phyloP scores from a whole-genome alignment of 92 coral and sea anemone genomes.

The Umimayanthus chanpuru region DNA sequence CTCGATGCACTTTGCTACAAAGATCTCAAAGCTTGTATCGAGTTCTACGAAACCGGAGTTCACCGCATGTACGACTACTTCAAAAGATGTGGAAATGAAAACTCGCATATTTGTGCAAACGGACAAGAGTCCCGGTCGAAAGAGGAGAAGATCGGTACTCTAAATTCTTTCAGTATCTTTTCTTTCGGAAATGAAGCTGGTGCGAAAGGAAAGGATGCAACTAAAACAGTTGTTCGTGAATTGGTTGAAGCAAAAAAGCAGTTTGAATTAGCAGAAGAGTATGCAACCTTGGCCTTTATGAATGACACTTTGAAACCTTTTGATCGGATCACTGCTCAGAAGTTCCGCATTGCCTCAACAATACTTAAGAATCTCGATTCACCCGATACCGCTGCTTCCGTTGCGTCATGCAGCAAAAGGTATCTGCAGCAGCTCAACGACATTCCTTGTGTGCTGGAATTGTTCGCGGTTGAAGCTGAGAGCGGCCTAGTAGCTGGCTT shows the following conservation, averaged over 20 bases:
- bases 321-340: conserved; percentile 42
- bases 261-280: conserved; percentile 33
- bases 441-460: conserved; percentile 21
- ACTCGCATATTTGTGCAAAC: neutral
- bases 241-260: conserved; percentile 20
- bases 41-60: conserved; percentile 30
- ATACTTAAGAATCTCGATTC: conserved; percentile 18
- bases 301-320: conserved; percentile 34
- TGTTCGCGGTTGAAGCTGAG: conserved; percentile 17
- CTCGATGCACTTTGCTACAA: conserved; percentile 31
- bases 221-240: neutral
- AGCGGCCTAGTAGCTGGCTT: conserved; percentile 1
- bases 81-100: neutral
- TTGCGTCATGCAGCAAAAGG: conserved; percentile 37
- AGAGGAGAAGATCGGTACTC: neutral
- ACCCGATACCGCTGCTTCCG: neutral
- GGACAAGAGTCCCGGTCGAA: neutral
- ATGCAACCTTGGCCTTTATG: conserved; percentile 40
- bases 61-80: conserved; percentile 34
- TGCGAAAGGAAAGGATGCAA: neutral
- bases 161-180: neutral
- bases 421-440: conserved; percentile 24
- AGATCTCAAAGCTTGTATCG: conserved; percentile 41
- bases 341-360: conserved; percentile 43
- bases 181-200: neutral